Percentiles rank a stretch among this genome's conserved stretches.
These are phyloP conservation scores for Pristionchus maxplancki DNA, from an alignment of 2,888 invertebrate genomes.

Conservation along the genomic window DNA sequence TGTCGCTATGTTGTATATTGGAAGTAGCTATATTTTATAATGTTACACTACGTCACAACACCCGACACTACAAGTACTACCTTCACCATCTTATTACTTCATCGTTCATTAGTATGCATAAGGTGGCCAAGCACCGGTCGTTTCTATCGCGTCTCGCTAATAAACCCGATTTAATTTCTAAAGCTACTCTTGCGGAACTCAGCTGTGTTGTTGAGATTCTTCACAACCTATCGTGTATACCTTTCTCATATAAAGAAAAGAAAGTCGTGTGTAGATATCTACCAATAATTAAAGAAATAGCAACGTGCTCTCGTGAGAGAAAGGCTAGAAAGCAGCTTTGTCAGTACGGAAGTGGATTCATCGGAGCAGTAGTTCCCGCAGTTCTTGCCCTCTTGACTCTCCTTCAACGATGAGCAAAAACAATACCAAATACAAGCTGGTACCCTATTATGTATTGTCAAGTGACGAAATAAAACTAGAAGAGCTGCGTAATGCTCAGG, in stretches of 20 bases:
- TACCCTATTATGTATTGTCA: neutral
- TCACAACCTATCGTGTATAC: neutral
- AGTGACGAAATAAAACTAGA: neutral
- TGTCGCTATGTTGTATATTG: too few species aligned
- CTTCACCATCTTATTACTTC: neutral
- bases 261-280: neutral
- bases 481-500: neutral
- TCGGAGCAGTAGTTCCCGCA: neutral
- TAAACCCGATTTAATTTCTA: neutral
- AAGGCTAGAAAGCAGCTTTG: neutral
- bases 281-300: neutral
- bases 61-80: neutral
- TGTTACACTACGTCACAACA: neutral
- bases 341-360: slow-evolving; percentile 5
- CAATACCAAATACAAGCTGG: neutral
- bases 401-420: neutral
- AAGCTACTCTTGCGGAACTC: neutral
- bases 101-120: neutral
- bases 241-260: neutral
- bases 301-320: slow-evolving; percentile 11
- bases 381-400: neutral
- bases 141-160: slow-evolving; percentile 4
- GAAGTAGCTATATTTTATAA: neutral
- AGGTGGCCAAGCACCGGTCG: neutral
- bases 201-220: slow-evolving; percentile 20